Evolutionary conservation across 2,888 invertebrate species (phyloP).

Genomic region (Eucera pruinosa): DNA sequence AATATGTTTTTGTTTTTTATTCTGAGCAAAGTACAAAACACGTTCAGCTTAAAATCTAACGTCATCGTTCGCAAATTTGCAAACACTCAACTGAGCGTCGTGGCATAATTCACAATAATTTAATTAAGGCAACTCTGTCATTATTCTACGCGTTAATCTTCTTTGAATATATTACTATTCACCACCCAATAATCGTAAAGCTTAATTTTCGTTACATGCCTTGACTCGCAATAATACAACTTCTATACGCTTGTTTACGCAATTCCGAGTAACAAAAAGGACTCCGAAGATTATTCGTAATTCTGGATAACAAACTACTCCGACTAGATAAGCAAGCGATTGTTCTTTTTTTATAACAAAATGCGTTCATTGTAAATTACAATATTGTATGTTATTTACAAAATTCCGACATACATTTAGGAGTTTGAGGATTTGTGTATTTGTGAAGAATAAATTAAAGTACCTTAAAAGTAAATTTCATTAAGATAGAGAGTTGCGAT

Average conservation of each 20-base stretch:
- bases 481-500: slow-evolving; percentile 15
- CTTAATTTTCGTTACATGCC: slow-evolving; percentile 45
- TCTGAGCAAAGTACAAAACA: slow-evolving; percentile 78
- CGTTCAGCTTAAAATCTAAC: slow-evolving; percentile 71
- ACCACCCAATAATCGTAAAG: slow-evolving; percentile 58
- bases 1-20: slow-evolving; percentile 65
- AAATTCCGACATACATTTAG: slow-evolving; percentile 23
- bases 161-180: slow-evolving; percentile 72
- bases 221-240: slow-evolving; percentile 36
- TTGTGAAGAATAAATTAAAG: slow-evolving; percentile 68
- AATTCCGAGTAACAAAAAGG: slow-evolving; percentile 11
- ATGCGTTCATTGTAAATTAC: slow-evolving; percentile 64
- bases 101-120: slow-evolving; percentile 73
- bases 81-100: slow-evolving; percentile 32
- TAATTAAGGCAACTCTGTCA: slow-evolving; percentile 81
- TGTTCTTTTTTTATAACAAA: slow-evolving; percentile 63
- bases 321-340: slow-evolving; percentile 82
- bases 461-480: slow-evolving; percentile 56
- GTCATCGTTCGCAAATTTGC: slow-evolving; percentile 52
- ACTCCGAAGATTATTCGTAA: slow-evolving; percentile 35
- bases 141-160: slow-evolving; percentile 70
- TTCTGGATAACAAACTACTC: slow-evolving; percentile 64
- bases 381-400: slow-evolving; percentile 61
- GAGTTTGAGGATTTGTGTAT: slow-evolving; percentile 55
- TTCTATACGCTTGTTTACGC: slow-evolving; percentile 23